Base-by-base conservation (phyloP, 2,113 vertebrate species). In the Gobiocypris rarus region DNA sequence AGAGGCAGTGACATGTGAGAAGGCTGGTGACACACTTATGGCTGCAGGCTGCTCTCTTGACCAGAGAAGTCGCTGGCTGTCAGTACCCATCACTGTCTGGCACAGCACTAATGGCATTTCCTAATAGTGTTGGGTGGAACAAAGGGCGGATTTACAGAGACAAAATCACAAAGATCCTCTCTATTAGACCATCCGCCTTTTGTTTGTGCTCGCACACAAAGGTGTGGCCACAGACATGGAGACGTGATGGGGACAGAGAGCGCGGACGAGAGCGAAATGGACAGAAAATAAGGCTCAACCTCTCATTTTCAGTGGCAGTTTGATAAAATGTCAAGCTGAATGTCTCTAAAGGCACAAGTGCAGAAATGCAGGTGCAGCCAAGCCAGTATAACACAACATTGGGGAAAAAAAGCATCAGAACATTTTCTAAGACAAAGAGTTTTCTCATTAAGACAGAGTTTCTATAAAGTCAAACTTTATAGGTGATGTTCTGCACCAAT, bases 81-180 rank as follows among this genome's bases (percentile, higher is more conserved):
- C 94, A 93, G 91, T 91, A 90, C 90, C 89, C 91, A 94, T 94
- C 92, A 94, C 89, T 87, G 91, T 94, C 94, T 90, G 75, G 75
- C 87, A 50, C 84, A 70, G 86, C 86, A 90, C 92, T 95, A 94
- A 95, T 94, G 93, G 91, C 89, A 90, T 93, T 91, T 92, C 90
- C 91, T 91, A 93, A 93, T 92, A 92, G 91, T 83, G 89, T 88
- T 86, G 89, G 89, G 82, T 92, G 90, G 90, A 89, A 93, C 90
- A 93, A 92, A 93, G 89, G 70, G 85, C 87, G 90, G 86, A 88
- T 89, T 88, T 61, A 45, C 74, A 86, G 84, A 34, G 83, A 83
- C 85, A 86, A 81, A 91, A 88, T 87, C 82, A 34, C 34, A 80
- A 45, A 38, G 59, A 89, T 88, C 81, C 50, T 86, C 87, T 91